Conservation (phyloP, 2,888 invertebrate genomes). For the Himalopsyche kuldschensis region DNA sequence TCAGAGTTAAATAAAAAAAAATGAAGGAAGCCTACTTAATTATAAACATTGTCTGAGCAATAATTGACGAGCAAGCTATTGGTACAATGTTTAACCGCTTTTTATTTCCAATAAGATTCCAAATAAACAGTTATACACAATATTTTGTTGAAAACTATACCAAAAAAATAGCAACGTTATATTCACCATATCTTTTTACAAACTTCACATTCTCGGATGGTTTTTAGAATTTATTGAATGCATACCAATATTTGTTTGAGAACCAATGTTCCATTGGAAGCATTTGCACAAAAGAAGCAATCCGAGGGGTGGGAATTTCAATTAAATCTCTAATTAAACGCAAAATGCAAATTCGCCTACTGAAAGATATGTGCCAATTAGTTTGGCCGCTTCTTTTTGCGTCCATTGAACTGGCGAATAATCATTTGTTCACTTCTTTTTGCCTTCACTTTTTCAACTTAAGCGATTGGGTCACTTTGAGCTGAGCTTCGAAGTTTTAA, state of each 20-base stretch:
- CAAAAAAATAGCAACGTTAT: no score
- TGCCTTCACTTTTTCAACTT: background rate
- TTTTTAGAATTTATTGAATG: background rate
- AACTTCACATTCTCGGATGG: no score
- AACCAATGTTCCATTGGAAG: background rate
- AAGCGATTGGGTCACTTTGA: background rate
- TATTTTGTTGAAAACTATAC: no score
- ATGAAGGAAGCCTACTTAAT: no score
- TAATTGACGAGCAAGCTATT: no score
- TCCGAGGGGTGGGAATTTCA: background rate
- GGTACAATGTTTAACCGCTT: no score
- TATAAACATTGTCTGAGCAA: no score
- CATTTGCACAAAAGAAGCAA: conserved; percentile 1
- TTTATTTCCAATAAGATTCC: no score
- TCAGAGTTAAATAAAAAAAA: no score
- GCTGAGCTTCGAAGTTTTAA: background rate
- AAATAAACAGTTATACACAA: no score
- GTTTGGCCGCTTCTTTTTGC: background rate
- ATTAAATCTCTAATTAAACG: conserved; percentile 13
- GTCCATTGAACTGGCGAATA: background rate
- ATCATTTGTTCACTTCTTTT: background rate
- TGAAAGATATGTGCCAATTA: conserved; percentile 14
- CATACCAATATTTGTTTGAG: background rate
- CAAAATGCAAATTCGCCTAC: background rate
- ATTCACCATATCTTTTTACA: no score